Evolutionary conservation across 2,113 vertebrate species (phyloP).

Genomic region (Micromys minutus): DNA sequence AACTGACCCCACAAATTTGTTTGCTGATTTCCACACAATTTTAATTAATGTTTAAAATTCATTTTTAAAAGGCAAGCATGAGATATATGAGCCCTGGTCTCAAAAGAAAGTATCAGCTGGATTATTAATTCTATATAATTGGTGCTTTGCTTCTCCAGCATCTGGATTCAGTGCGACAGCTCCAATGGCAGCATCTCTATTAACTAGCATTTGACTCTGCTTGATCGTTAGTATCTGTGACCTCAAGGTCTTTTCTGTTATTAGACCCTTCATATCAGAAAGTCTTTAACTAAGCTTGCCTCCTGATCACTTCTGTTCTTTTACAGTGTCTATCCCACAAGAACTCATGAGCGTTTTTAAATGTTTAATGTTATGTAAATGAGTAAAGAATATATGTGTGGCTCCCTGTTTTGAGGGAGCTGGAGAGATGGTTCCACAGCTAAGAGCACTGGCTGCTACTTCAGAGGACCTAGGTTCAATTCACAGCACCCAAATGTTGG

Average conservation of each 20-base stretch:
- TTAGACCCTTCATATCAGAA: background rate
- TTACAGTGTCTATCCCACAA: background rate
- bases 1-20: background rate
- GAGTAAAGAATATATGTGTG: background rate
- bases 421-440: background rate
- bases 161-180: background rate
- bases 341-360: background rate
- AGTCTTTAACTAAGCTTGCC: background rate
- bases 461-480: background rate
- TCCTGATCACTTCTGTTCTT: background rate
- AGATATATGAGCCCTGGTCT: background rate
- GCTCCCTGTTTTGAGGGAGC: background rate
- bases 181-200: background rate
- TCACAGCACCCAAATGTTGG: background rate
- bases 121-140: constrained; percentile 59
- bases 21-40: background rate
- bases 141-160: constrained; percentile 30
- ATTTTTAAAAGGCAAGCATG: background rate
- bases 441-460: background rate
- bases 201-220: background rate
- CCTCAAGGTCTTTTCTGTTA: background rate
- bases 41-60: background rate
- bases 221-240: background rate
- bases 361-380: too few species aligned
- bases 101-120: constrained; percentile 9